Evolutionary conservation across 2,113 vertebrate species (phyloP).

Genomic region (Tylochromis polylepis): DNA sequence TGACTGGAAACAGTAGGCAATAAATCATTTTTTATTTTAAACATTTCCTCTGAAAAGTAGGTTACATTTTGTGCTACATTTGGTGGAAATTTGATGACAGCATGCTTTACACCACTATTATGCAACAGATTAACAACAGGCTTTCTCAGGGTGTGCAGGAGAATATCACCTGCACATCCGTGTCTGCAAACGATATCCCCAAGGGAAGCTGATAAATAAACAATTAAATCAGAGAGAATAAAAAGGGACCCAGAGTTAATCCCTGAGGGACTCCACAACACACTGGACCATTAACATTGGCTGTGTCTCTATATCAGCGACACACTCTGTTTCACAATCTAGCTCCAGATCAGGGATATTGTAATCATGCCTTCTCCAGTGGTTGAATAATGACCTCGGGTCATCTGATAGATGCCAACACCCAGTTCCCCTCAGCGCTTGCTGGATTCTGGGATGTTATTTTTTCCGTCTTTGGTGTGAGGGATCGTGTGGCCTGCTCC

Average conservation of each 20-base stretch:
- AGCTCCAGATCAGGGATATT: background rate
- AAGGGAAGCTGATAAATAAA: background rate
- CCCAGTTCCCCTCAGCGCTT: background rate
- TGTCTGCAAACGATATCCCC: background rate
- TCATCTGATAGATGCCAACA: background rate
- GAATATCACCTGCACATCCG: background rate
- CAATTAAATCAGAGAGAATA: background rate
- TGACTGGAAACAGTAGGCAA: background rate
- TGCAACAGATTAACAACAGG: background rate
- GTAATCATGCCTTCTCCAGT: background rate
- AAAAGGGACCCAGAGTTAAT: background rate
- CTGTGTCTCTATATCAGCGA: background rate
- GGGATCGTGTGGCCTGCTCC: slow-evolving; percentile 17
- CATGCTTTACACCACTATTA: background rate
- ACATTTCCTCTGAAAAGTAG: background rate
- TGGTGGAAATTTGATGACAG: background rate
- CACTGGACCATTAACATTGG: background rate
- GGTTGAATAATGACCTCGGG: background rate
- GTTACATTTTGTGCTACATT: background rate
- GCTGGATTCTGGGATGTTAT: background rate
- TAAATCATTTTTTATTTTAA: background rate
- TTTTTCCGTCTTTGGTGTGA: background rate
- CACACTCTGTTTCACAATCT: background rate
- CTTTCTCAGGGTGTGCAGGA: background rate
- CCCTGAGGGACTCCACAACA: background rate